These are phyloP conservation scores for Adelges cooleyi DNA, from an alignment of 1,140 invertebrate genomes.

Conservation along the genomic window DNA sequence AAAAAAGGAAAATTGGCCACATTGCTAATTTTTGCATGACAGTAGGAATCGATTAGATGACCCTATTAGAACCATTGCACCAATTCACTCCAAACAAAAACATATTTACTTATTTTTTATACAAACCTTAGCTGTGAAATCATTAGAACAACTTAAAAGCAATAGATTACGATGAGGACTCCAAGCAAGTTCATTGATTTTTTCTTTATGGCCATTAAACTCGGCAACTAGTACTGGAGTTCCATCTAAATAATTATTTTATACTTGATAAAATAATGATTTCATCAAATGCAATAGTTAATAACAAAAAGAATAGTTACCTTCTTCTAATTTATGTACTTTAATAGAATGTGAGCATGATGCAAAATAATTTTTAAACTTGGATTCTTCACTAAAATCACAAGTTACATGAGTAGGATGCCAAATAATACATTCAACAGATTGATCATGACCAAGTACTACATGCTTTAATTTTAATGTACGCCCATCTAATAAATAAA, in stretches of 20 bases:
- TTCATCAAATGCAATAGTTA: no score
- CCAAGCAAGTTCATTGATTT: slow-evolving; percentile 47
- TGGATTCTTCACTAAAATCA: slow-evolving; percentile 34
- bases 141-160: slow-evolving; percentile 56
- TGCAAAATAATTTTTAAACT: slow-evolving; percentile 39
- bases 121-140: slow-evolving; percentile 52
- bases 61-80: no score
- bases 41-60: no score
- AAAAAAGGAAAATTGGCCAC: no score
- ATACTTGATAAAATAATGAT: no score
- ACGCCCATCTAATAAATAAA: slow-evolving; percentile 32
- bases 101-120: no score
- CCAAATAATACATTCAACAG: slow-evolving; percentile 42
- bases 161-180: slow-evolving; percentile 54
- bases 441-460: slow-evolving; percentile 40
- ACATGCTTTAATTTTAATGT: slow-evolving; percentile 34
- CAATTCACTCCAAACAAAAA: no score
- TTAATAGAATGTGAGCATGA: slow-evolving; percentile 41
- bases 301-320: no score
- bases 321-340: slow-evolving; percentile 37
- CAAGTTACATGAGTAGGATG: slow-evolving; percentile 40
- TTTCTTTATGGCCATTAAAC: slow-evolving; percentile 47
- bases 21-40: no score
- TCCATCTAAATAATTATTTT: slow-evolving; percentile 3
- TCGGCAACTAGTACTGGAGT: slow-evolving; percentile 37